A percentile compares a stretch with the other conserved stretches of the same genome.
Evolutionary conservation across 2,888 invertebrate genomes (phyloP).

Genomic region (Drosophila paracracens): DNA sequence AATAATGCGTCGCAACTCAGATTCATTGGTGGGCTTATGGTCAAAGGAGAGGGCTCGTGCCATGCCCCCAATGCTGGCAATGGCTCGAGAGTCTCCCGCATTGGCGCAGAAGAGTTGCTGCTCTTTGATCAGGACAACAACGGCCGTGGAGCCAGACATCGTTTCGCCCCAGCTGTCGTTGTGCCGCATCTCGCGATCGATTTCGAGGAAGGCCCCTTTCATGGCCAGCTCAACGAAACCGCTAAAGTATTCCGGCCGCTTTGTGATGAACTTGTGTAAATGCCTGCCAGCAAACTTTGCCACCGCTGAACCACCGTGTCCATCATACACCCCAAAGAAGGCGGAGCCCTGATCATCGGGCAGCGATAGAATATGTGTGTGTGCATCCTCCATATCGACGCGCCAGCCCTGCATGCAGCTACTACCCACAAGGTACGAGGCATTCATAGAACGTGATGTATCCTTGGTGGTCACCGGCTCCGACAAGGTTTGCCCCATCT

Average conservation of each 20-base stretch:
- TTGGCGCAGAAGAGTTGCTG: conserved; percentile 96
- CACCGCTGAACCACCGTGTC: conserved; percentile 91
- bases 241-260: conserved; percentile 92
- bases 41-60: conserved; percentile 92
- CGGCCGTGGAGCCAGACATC: conserved; percentile 98
- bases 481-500: conserved; percentile 98
- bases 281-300: conserved; percentile 98
- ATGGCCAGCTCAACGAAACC: conserved; percentile 92
- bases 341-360: conserved; percentile 96
- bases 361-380: conserved; percentile 96
- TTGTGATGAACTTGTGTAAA: conserved; percentile 95
- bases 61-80: conserved; percentile 93
- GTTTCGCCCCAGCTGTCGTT: conserved; percentile 95
- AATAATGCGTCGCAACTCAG: conserved; percentile 93
- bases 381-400: conserved; percentile 99
- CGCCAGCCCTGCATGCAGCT: conserved; percentile 99
- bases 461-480: conserved; percentile 97
- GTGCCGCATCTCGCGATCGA: conserved; percentile 96
- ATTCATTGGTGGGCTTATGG: conserved; percentile 97
- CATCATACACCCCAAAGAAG: conserved; percentile 97
- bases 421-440: conserved; percentile 90
- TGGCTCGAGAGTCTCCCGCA: conserved; percentile 98
- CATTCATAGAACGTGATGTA: conserved; percentile 92
- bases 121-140: conserved; percentile 93
- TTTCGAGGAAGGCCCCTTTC: conserved; percentile 93